Conservation (phyloP, 2,113 vertebrate species). For the Theropithecus gelada region DNA sequence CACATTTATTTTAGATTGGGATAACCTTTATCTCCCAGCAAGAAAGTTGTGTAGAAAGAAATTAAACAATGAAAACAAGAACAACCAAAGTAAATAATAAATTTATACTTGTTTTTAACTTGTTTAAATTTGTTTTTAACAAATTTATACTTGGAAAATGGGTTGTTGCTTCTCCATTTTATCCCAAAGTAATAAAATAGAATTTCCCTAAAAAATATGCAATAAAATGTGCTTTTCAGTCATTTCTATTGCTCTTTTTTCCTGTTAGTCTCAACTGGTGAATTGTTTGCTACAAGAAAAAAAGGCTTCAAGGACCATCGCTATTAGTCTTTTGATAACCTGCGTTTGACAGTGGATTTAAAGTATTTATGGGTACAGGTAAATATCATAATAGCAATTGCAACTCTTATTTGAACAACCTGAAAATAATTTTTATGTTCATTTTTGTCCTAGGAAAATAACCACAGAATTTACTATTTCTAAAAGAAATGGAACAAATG, state of each 20-base stretch:
- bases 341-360: not conserved
- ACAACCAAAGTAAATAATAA: not conserved
- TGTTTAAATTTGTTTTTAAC: not conserved
- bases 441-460: not conserved
- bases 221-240: not conserved
- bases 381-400: not conserved
- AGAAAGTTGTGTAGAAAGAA: not conserved
- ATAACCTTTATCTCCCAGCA: not conserved
- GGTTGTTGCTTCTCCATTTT: not conserved
- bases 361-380: not conserved
- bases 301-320: not conserved
- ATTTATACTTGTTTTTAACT: not conserved
- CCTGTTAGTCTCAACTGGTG: not conserved
- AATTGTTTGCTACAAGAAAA: not conserved
- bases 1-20: not conserved
- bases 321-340: not conserved
- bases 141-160: not conserved
- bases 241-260: not conserved
- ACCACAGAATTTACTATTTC: not conserved
- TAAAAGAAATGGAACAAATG: not conserved
- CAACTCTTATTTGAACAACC: not conserved
- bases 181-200: not conserved
- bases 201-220: not conserved
- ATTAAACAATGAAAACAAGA: not conserved
- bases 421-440: not conserved